These are phyloP conservation scores for Elysia crispata DNA, from an alignment of 2,888 invertebrate genomes.

Conservation along the genomic window DNA sequence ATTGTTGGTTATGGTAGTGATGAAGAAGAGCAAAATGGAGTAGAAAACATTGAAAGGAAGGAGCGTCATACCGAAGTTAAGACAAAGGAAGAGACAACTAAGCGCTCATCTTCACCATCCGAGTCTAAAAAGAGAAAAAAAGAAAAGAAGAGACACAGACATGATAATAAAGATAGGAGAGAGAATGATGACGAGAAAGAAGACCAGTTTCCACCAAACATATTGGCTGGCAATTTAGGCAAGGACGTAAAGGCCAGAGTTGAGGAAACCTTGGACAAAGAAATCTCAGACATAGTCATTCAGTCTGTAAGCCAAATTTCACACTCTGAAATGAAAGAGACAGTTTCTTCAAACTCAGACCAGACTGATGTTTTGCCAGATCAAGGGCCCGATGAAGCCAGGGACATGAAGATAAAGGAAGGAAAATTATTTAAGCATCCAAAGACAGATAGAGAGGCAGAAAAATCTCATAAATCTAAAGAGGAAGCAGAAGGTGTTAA, in stretches of 20 bases:
- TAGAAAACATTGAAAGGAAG: slow-evolving; percentile 15
- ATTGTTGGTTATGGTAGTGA: slow-evolving; percentile 44
- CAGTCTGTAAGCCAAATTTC: background rate
- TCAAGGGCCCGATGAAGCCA: too few species aligned
- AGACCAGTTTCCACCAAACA: too few species aligned
- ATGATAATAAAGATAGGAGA: slow-evolving; percentile 9
- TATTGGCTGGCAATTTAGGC: background rate
- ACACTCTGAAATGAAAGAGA: too few species aligned
- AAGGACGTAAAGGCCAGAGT: slow-evolving; percentile 11
- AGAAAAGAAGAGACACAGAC: slow-evolving; percentile 33
- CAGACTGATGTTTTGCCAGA: too few species aligned
- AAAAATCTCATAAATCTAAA: too few species aligned
- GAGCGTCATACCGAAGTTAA: slow-evolving; percentile 33
- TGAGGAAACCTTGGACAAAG: background rate
- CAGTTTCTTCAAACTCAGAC: too few species aligned
- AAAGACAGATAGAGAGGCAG: too few species aligned
- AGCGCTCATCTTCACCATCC: background rate
- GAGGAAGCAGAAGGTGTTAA: too few species aligned
- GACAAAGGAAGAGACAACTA: slow-evolving; percentile 17
- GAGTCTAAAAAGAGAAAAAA: slow-evolving; percentile 37
- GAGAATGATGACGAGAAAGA: too few species aligned
- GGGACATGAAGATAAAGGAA: too few species aligned
- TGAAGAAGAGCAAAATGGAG: slow-evolving; percentile 31
- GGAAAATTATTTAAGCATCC: too few species aligned
- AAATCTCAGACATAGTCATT: slow-evolving; percentile 3